phyloP scores from a whole-genome alignment of 2,797 vertebrate species.

The Macroramphosus scolopax region DNA sequence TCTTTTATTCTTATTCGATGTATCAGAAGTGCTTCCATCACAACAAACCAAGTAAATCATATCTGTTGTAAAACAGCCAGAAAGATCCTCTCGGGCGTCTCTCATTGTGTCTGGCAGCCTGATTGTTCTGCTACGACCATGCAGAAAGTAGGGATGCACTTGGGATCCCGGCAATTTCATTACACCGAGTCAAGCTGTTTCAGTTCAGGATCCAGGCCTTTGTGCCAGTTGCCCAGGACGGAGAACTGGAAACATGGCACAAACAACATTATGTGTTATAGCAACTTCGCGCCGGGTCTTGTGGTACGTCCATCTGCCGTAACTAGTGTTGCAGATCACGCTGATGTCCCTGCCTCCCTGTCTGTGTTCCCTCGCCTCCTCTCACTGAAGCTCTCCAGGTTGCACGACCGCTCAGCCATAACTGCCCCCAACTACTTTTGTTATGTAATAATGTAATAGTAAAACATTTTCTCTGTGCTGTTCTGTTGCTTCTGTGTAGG shows the following conservation, averaged over 20 bases:
- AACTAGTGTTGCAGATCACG: conserved; percentile 57
- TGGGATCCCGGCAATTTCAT: conserved; percentile 58
- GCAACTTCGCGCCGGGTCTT: conserved; percentile 48
- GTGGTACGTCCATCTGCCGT: conserved; percentile 64
- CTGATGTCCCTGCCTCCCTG: conserved; percentile 42
- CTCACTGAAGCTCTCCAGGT: conserved; percentile 44
- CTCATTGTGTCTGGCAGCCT: conserved; percentile 38
- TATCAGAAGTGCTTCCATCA: too few relatives aligned
- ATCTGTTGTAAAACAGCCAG: too few relatives aligned
- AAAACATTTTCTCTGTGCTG: not conserved
- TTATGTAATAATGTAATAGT: not conserved
- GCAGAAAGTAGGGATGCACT: conserved; percentile 47
- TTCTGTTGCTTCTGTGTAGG: conserved; percentile 6
- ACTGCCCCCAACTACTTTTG: conserved; percentile 30
- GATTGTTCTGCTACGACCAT: conserved; percentile 57
- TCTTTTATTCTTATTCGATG: too few relatives aligned
- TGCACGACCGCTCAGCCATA: conserved; percentile 32
- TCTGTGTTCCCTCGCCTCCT: conserved; percentile 47
- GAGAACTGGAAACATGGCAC: conserved; percentile 53
- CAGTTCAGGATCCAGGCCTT: conserved; percentile 60
- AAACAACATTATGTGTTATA: conserved; percentile 53
- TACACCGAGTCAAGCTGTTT: conserved; percentile 65
- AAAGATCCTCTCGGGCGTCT: conserved; percentile 26
- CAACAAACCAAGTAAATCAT: too few relatives aligned
- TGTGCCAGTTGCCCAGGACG: conserved; percentile 45